phyloP scores from a whole-genome alignment of 92 coral and sea anemone species.

The Zoanthus solanderi region DNA sequence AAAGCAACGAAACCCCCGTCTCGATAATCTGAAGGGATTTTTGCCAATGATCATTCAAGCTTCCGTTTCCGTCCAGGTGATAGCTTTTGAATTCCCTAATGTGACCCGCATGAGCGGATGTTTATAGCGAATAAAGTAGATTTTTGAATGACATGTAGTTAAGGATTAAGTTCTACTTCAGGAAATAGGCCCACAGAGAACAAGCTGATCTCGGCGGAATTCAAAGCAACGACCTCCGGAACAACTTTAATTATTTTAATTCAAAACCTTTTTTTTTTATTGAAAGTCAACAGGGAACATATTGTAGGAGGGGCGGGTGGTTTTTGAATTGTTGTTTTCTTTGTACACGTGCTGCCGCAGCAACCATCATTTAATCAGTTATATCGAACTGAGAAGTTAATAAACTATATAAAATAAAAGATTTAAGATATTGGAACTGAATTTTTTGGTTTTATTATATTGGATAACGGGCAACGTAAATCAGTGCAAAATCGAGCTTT shows the following conservation, averaged over 20 bases:
- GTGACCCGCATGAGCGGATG: not conserved
- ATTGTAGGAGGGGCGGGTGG: not conserved
- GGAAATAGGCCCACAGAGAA: not conserved
- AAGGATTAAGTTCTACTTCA: not conserved
- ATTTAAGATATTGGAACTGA: not conserved
- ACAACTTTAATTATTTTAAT: not conserved
- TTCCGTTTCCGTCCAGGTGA: slow-evolving; percentile 6
- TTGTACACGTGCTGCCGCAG: not conserved
- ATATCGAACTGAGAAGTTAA: not conserved
- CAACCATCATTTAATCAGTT: not conserved
- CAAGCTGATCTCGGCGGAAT: no score
- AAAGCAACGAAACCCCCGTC: not conserved
- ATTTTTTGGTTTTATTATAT: not conserved
- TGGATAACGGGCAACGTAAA: not conserved
- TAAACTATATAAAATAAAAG: not conserved
- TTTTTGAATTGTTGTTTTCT: not conserved
- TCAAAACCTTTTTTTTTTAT: not conserved
- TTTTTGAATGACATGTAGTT: not conserved
- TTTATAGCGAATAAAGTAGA: not conserved
- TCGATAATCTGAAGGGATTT: not conserved
- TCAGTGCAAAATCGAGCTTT: no score
- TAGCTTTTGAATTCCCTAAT: not conserved
- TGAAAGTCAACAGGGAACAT: not conserved
- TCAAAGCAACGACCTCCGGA: not conserved
- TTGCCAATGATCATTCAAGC: not conserved